Percentiles rank a stretch among this genome's conserved stretches.
These are phyloP conservation scores for Charadrius vociferus DNA, from an alignment of 2,113 vertebrate species.

Conservation along the genomic window DNA sequence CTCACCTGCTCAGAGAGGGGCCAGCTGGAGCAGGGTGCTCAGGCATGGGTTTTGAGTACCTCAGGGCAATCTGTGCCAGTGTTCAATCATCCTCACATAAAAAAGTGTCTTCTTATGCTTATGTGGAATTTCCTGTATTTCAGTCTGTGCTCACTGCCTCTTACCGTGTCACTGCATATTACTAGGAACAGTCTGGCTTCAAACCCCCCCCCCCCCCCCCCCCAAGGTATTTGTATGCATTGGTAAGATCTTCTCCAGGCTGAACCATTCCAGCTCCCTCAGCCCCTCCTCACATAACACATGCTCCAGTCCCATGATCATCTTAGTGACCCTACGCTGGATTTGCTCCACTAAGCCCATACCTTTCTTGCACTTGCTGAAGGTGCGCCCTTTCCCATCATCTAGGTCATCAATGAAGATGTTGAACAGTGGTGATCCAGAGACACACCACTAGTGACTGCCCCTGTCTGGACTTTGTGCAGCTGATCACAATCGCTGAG, in stretches of 20 bases:
- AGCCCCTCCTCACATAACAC: not conserved
- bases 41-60: not conserved
- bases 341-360: fast-evolving
- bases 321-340: not conserved
- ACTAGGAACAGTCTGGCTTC: too few species aligned
- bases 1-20: not conserved
- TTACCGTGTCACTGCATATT: not conserved
- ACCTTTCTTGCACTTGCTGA: not conserved
- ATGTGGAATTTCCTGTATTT: not conserved
- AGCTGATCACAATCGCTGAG: not conserved
- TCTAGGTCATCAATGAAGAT: not conserved
- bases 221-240: not conserved
- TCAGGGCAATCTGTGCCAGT: not conserved
- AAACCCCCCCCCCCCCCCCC: too few species aligned
- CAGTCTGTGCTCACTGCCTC: not conserved
- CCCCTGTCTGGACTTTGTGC: not conserved
- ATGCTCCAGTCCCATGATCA: not conserved
- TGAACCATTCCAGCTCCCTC: not conserved
- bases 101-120: not conserved
- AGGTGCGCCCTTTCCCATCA: not conserved
- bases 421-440: not conserved
- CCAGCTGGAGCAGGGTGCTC: not conserved
- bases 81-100: not conserved
- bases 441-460: not conserved
- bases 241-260: not conserved